phyloP scores from a whole-genome alignment of 2,113 vertebrate genomes.

The Callithrix jacchus region DNA sequence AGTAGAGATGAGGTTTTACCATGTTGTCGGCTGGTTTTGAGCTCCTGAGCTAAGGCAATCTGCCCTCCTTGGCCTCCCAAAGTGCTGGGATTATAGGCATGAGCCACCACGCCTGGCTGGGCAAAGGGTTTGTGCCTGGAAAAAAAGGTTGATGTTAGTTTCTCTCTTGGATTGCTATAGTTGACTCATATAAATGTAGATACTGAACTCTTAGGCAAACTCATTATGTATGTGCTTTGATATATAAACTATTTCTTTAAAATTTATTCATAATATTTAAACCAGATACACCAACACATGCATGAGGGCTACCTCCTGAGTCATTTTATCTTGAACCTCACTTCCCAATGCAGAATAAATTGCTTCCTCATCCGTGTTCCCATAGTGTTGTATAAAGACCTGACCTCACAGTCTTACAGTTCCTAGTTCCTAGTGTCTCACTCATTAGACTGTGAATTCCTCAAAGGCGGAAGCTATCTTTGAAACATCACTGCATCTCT shows the following conservation, averaged over 20 bases:
- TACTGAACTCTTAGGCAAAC: neutral
- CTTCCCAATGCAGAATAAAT: neutral
- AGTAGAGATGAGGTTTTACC: too few relatives aligned
- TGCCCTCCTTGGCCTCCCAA: too few relatives aligned
- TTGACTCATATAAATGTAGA: neutral
- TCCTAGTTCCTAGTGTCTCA: neutral
- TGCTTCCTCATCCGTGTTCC: neutral
- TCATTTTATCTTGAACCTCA: neutral
- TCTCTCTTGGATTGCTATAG: neutral
- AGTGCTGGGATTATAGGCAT: too few relatives aligned
- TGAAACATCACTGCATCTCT: neutral
- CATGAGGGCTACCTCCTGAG: neutral
- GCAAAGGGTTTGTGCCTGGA: neutral
- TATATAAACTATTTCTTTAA: neutral
- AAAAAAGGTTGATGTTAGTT: neutral
- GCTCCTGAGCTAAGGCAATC: too few relatives aligned
- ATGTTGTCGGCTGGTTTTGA: too few relatives aligned
- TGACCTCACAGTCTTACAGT: neutral
- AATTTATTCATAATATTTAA: neutral
- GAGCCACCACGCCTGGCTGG: too few relatives aligned
- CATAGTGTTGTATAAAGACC: neutral
- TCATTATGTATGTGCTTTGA: neutral
- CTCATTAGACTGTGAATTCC: neutral
- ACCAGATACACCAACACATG: neutral
- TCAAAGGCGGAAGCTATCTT: neutral